Evolutionary conservation across 2,888 invertebrate species (phyloP).

Genomic region (Trichogramma evanescens): DNA sequence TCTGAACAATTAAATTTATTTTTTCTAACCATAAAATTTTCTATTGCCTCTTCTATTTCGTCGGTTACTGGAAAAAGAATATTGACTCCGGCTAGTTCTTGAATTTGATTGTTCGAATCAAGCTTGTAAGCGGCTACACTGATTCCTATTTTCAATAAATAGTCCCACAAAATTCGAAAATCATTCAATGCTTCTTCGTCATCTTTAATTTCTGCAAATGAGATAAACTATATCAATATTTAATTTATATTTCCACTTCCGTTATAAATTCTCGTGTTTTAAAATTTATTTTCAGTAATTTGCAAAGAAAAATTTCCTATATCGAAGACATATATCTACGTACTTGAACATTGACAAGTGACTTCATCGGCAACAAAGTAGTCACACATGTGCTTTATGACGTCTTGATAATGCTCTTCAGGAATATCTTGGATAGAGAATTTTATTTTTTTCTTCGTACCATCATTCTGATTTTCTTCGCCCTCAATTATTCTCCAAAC

Average conservation of each 20-base stretch:
- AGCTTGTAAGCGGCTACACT: slow-evolving; percentile 41
- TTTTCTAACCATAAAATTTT: slow-evolving; percentile 22
- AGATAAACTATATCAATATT: background rate
- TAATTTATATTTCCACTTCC: background rate
- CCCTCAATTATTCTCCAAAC: slow-evolving; percentile 18
- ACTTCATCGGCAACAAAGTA: slow-evolving; percentile 31
- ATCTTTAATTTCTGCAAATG: slow-evolving; percentile 29
- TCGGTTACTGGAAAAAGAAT: slow-evolving; percentile 26
- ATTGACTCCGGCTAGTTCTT: slow-evolving; percentile 43
- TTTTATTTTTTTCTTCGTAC: background rate
- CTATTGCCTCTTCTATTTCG: slow-evolving; percentile 16
- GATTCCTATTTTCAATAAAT: slow-evolving; percentile 34
- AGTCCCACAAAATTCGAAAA: slow-evolving; percentile 31
- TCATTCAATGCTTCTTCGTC: slow-evolving; percentile 29
- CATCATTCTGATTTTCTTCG: background rate
- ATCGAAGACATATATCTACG: slow-evolving; percentile 17
- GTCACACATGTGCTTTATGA: slow-evolving; percentile 28
- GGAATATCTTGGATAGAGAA: slow-evolving; percentile 35
- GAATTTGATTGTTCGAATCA: slow-evolving; percentile 33
- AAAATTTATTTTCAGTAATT: background rate
- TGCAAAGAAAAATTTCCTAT: background rate
- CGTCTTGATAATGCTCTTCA: slow-evolving; percentile 32
- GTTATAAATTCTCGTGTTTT: background rate
- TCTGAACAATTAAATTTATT: background rate
- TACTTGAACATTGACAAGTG: slow-evolving; percentile 26